Evolutionary conservation across 2,888 invertebrate genomes (phyloP).

Genomic region (Drosophila borealis): DNA sequence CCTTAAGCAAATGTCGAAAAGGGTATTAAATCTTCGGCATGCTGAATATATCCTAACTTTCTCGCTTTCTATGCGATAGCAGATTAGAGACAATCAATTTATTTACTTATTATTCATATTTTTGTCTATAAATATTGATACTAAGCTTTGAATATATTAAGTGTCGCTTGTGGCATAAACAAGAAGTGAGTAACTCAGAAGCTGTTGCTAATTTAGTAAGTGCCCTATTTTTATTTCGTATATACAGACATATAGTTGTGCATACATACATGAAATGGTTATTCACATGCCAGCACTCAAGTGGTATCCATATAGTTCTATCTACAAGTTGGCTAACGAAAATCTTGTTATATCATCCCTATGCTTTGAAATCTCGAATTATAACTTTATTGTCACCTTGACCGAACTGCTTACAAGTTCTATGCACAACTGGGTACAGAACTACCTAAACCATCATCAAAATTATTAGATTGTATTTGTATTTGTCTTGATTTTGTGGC

Average conservation of each 20-base stretch:
- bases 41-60: no score
- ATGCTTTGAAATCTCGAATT: conserved; percentile 1
- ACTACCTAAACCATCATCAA: conserved; percentile 23
- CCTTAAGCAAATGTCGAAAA: no score
- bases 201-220: not conserved
- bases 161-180: not conserved
- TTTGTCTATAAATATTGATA: no score
- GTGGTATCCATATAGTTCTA: not conserved
- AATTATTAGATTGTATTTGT: conserved; percentile 50
- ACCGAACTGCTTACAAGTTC: not conserved
- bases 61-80: no score
- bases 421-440: not conserved
- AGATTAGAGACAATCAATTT: no score
- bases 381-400: conserved; percentile 15
- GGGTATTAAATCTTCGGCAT: no score
- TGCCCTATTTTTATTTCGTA: not conserved
- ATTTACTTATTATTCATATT: no score
- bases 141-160: no score
- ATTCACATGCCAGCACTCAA: not conserved
- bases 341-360: not conserved
- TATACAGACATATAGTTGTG: not conserved
- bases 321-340: not conserved
- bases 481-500: conserved; percentile 54
- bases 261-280: not conserved
- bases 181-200: not conserved